Percentiles rank a stretch among this genome's conserved stretches.
phyloP scores from a whole-genome alignment of 2,797 vertebrate species.

The Erithacus rubecula region DNA sequence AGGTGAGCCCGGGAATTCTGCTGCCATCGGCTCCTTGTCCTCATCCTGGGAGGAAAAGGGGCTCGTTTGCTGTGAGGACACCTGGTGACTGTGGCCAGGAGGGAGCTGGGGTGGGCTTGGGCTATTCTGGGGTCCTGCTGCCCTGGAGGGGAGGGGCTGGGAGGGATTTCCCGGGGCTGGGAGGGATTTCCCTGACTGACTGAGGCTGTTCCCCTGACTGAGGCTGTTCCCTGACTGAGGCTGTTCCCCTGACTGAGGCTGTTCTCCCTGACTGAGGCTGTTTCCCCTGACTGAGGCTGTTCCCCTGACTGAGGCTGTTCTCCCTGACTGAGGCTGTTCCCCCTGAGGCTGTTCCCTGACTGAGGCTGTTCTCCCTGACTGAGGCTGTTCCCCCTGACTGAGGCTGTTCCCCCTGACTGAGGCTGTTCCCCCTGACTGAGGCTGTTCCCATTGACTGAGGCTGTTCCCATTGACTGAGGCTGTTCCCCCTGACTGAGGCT shows the following conservation, averaged over 20 bases:
- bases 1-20: constrained; percentile 75
- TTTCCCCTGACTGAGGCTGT: not conserved
- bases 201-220: not conserved
- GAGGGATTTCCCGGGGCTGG: too few species aligned
- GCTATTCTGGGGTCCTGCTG: too few species aligned
- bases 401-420: not conserved
- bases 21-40: accelerated
- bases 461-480: not conserved
- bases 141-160: too few species aligned
- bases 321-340: not conserved
- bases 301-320: not conserved
- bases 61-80: too few species aligned
- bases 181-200: too few species aligned
- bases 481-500: not conserved
- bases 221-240: not conserved
- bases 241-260: not conserved
- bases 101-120: not conserved
- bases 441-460: not conserved
- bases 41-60: not conserved
- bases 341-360: not conserved
- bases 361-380: too few species aligned
- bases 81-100: accelerated
- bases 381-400: not conserved
- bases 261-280: too few species aligned
- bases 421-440: not conserved